Evolutionary conservation across 2,797 vertebrate genomes (phyloP).

Genomic region (Danio albolineatus): DNA sequence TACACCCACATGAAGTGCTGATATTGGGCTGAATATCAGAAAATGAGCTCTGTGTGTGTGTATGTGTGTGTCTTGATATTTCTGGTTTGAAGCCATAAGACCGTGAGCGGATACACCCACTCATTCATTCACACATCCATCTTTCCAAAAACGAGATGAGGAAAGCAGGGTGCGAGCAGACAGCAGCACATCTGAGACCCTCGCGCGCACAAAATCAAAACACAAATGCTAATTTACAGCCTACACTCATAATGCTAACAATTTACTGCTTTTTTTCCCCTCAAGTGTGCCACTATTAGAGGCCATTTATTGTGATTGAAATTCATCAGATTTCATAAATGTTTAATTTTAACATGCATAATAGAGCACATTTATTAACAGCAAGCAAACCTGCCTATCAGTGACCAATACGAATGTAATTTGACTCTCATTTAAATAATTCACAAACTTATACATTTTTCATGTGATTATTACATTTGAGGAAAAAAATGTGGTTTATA

Average conservation of each 20-base stretch:
- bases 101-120: slow-evolving; percentile 49
- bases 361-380: not conserved
- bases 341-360: not conserved
- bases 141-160: slow-evolving; percentile 13
- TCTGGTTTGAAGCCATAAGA: slow-evolving; percentile 45
- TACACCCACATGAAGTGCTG: slow-evolving; percentile 8
- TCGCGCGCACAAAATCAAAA: slow-evolving; percentile 17
- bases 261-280: not conserved
- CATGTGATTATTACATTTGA: too few species aligned
- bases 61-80: not conserved
- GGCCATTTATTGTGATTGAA: not conserved
- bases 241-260: not conserved
- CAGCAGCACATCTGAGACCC: slow-evolving; percentile 26
- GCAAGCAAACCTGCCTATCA: not conserved
- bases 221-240: slow-evolving; percentile 1
- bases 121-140: slow-evolving; percentile 56
- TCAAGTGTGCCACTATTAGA: not conserved
- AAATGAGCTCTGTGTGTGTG: not conserved
- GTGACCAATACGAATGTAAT: not conserved
- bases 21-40: slow-evolving; percentile 9
- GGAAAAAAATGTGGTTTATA: too few species aligned
- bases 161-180: slow-evolving; percentile 1
- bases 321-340: not conserved
- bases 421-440: slow-evolving; percentile 5
- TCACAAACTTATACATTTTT: not conserved